Evolutionary conservation across 2,113 vertebrate genomes (phyloP), one percentile per base, ranked within the genome.

Genomic region (Xiphophorus hellerii): DNA sequence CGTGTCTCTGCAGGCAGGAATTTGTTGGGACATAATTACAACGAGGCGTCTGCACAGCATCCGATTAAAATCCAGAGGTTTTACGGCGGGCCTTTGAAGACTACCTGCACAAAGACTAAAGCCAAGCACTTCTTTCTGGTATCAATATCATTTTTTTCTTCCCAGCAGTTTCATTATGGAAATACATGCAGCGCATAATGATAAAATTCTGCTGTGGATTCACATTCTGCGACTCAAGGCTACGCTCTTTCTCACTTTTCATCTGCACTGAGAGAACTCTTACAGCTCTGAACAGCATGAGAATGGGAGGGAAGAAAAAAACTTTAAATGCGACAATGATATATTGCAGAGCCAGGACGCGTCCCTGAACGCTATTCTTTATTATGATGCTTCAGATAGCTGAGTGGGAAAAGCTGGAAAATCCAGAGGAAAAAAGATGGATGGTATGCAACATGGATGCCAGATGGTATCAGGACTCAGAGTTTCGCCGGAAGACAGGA

Each of bases 61-160:
- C 84, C 89, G 89, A 90, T 89, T 82, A 76, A 77, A 54, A 92
- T 90, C 83, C 84, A 44, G 75, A 83, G 85, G 88, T 86, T 92
- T 90, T 73, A 82, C 71, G 74, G 73, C 17, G 27, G 33, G 31
- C 15, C 87, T 92, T 91, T 92, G 89, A 92, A 89, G 86, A 86
- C 72, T 71, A 76, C 86, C 83, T 61, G 74, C 67, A 69, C 69
- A 27, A n/a, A 81, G 27, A 63, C 27, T 42, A 10, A 64, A 73
- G 58, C 69, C 27, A 63, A 73, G 69, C 69, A 60, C 35, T 42
- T 62, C 29, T 27, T 25, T 63, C 33, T 42, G 33, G 25, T 30
- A 63, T 71, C 62, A 58, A 77, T 17, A 35, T 69, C 44, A 63
- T n/a, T 74, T 71, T 71, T 39, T 28, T 44, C 22, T 39, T 22